phyloP scores from a whole-genome alignment of 1,140 invertebrate species.

The Drosophila busckii region DNA sequence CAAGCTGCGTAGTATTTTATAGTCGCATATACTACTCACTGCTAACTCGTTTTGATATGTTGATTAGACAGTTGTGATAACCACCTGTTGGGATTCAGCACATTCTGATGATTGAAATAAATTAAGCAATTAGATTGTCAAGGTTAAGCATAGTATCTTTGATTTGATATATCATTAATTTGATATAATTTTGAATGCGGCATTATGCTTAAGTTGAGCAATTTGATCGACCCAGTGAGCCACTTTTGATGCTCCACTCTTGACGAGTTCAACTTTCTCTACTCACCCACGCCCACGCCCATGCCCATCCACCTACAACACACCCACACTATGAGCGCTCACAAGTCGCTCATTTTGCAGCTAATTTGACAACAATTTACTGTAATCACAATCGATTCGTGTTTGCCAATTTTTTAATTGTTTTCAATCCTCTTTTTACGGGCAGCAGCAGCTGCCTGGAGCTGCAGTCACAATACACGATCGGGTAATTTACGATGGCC shows the following conservation, averaged over 20 bases:
- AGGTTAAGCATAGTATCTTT: too few species aligned
- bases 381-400: slow-evolving; percentile 78
- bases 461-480: slow-evolving; percentile 70
- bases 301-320: slow-evolving; percentile 16
- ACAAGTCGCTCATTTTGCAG: slow-evolving; percentile 58
- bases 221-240: slow-evolving; percentile 10
- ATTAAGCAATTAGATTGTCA: too few species aligned
- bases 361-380: slow-evolving; percentile 78
- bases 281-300: slow-evolving; percentile 20
- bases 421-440: slow-evolving; percentile 71
- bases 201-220: background rate
- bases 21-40: too few species aligned
- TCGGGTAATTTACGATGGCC: slow-evolving; percentile 77
- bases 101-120: slow-evolving; percentile 23
- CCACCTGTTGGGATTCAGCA: slow-evolving; percentile 43
- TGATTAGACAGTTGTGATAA: slow-evolving; percentile 57
- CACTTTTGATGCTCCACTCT: slow-evolving; percentile 8
- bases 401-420: slow-evolving; percentile 78
- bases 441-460: slow-evolving; percentile 16
- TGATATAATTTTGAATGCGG: background rate
- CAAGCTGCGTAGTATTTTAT: too few species aligned
- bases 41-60: slow-evolving; percentile 65
- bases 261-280: slow-evolving; percentile 51
- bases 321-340: slow-evolving; percentile 18
- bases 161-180: background rate